A percentile compares a stretch with the other conserved stretches of the same genome.
phyloP scores from a whole-genome alignment of 2,888 invertebrate species.

The Perizoma affinitatum region DNA sequence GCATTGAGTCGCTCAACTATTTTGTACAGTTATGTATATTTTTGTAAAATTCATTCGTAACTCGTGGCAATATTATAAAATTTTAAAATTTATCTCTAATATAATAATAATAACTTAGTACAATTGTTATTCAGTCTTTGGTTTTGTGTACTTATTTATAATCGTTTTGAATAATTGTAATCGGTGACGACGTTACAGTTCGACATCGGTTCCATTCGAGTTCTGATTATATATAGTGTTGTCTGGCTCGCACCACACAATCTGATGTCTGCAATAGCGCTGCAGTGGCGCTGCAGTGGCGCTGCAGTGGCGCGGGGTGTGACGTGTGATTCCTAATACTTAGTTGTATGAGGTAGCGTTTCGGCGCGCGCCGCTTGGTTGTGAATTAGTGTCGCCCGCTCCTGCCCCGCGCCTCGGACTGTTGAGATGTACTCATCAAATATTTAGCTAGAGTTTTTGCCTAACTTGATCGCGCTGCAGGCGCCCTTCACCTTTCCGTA shows the following conservation, averaged over 20 bases:
- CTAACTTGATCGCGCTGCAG: too few species aligned
- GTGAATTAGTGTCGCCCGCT: slow-evolving; percentile 69
- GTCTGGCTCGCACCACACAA: slow-evolving; percentile 54
- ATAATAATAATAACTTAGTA: slow-evolving; percentile 72
- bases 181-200: slow-evolving; percentile 27
- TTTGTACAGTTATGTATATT: slow-evolving; percentile 82
- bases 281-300: too few species aligned
- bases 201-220: slow-evolving; percentile 8
- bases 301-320: too few species aligned
- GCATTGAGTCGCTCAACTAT: slow-evolving; percentile 74
- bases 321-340: not conserved
- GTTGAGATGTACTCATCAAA: slow-evolving; percentile 14
- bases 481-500: too few species aligned
- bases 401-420: slow-evolving; percentile 27
- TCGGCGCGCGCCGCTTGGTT: slow-evolving; percentile 67
- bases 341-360: slow-evolving; percentile 37
- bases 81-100: slow-evolving; percentile 73
- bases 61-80: slow-evolving; percentile 79
- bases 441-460: slow-evolving; percentile 1
- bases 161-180: slow-evolving; percentile 24
- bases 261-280: slow-evolving; percentile 37
- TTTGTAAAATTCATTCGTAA: slow-evolving; percentile 80
- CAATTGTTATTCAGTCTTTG: slow-evolving; percentile 65
- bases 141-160: slow-evolving; percentile 35
- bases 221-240: slow-evolving; percentile 36